Evolutionary conservation across 2,888 invertebrate genomes (phyloP), one percentile per base, ranked within the genome.

Genomic region (Gastracanthus pulcherrimus): DNA sequence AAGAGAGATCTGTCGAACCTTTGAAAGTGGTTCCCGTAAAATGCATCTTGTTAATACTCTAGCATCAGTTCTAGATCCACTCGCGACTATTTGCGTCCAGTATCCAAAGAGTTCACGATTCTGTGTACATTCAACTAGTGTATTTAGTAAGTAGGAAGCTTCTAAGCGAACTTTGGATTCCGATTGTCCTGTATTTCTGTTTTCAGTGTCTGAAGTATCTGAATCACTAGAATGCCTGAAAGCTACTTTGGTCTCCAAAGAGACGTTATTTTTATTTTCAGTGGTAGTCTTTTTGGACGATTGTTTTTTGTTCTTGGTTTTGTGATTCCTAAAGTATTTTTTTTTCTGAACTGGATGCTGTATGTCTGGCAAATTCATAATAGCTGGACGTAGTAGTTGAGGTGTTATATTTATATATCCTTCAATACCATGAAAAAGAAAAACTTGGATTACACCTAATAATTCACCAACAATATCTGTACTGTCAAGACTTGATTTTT

Each of bases 61-160:
- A 2, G 88, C 87, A 79, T 89, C 85, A 1, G 83, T 84, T 70
- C 85, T 85, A 9, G 88, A 86, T 45, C 88, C 90, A 41, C 87
- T 89, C 0, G 90, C 89, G 34, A 91, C 89, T 70, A 91, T 89
- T 83, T 91, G 91, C 16, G 91, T 87, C 91, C 91, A 91, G 77
- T 89, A 91, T 38, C 91, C 90, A 81, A 91, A 91, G n/a, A 91
- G 85, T 41, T 91, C 90, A 19, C 87, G 87, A 77, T 85, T 86
- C 19, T 86, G 84, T 4, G 87, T 86, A 6, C 82, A 85, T 38
- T 87, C 85, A 41, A 87, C 82, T 1, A 90, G 77, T 3, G 85
- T 82, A 34, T 88, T 86, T 16, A 91, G 67, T 66, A 91, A 84
- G 19, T 85, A 85, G 19, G 88, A 71, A 34, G 89, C 86, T 84